Evolutionary conservation across 2,888 invertebrate genomes (phyloP).

Genomic region (Saturnia japonica): DNA sequence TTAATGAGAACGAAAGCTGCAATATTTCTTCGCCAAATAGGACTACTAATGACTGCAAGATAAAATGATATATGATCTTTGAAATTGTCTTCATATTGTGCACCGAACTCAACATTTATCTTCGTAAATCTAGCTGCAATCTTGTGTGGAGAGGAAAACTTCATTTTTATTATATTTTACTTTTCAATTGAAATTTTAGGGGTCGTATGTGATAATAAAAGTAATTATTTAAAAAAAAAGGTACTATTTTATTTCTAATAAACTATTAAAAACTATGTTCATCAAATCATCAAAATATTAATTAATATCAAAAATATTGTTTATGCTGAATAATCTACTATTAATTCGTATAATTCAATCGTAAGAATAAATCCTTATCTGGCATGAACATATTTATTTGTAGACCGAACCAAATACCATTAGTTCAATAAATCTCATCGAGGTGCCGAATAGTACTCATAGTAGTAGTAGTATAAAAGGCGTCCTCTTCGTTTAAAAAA

Average conservation of each 20-base stretch:
- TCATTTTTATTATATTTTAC: conserved; percentile 32
- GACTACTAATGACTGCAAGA: conserved; percentile 25
- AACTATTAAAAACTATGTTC: background rate
- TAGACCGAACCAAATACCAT: background rate
- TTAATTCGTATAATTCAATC: background rate
- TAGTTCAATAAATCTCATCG: no score
- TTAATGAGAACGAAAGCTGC: conserved; percentile 24
- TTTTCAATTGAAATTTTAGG: background rate
- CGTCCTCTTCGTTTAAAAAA: no score
- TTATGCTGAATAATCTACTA: background rate
- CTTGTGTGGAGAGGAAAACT: conserved; percentile 39
- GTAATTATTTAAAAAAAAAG: background rate
- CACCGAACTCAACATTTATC: conserved; percentile 38
- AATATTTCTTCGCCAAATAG: conserved; percentile 8
- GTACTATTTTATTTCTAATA: background rate
- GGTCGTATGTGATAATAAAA: background rate
- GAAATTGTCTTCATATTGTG: conserved; percentile 38
- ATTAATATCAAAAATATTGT: background rate
- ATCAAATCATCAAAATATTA: no score
- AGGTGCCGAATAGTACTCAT: no score
- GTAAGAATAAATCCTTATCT: background rate
- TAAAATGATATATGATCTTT: conserved; percentile 34
- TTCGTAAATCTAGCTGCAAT: conserved; percentile 35
- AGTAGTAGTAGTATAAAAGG: no score
- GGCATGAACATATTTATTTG: background rate